Evolutionary conservation across 2,113 vertebrate species (phyloP).

Genomic region (Heterocephalus glaber): DNA sequence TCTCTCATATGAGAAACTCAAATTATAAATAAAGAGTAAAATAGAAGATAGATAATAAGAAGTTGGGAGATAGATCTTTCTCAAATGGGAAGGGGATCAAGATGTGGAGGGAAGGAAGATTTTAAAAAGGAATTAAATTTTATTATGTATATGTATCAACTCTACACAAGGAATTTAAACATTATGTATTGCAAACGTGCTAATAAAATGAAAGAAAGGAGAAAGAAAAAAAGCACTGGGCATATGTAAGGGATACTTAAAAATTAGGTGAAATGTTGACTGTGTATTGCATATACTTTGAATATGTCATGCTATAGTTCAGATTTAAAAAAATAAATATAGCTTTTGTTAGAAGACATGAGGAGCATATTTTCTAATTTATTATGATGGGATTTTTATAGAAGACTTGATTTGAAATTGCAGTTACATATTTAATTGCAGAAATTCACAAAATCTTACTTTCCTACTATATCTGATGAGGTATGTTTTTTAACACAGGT

Average conservation of each 20-base stretch:
- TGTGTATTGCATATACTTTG: neutral
- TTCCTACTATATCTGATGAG: neutral
- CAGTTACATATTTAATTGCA: neutral
- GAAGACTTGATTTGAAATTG: constrained; percentile 46
- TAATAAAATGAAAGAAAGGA: neutral
- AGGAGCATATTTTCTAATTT: neutral
- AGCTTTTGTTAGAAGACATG: neutral
- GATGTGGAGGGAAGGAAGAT: neutral
- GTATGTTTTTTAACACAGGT: neutral
- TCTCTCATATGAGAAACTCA: neutral
- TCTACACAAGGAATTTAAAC: neutral
- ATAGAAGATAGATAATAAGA: neutral
- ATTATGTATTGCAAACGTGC: neutral
- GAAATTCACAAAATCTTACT: constrained; percentile 29
- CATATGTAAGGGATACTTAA: neutral
- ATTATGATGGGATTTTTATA: neutral
- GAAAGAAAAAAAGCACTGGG: neutral
- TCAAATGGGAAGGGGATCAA: neutral
- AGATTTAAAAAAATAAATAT: constrained; percentile 17
- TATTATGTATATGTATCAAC: neutral
- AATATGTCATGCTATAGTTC: neutral
- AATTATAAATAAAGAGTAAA: neutral
- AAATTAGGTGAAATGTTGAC: neutral
- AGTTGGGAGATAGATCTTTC: neutral
- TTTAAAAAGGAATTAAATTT: neutral